Percentiles rank a stretch among this genome's conserved stretches.
phyloP scores from a whole-genome alignment of 1,140 invertebrate genomes.

The Camponotus floridanus region DNA sequence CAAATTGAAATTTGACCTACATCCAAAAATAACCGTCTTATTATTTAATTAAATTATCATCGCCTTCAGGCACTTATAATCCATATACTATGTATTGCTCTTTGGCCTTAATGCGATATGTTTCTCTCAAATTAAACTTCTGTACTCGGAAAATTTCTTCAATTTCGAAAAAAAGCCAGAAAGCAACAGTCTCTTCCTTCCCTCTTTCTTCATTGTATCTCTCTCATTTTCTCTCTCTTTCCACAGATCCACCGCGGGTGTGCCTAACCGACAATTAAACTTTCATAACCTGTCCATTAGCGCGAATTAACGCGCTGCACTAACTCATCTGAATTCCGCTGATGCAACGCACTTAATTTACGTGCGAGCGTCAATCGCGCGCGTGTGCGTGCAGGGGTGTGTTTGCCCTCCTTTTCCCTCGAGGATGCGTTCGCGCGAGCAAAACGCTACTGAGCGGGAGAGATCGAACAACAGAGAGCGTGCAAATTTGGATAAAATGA shows the following conservation, averaged over 20 bases:
- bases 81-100: background rate
- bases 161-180: background rate
- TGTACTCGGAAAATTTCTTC: background rate
- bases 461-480: slow-evolving; percentile 62
- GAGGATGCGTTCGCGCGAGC: slow-evolving; percentile 64
- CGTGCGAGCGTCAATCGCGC: slow-evolving; percentile 48
- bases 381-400: slow-evolving; percentile 25
- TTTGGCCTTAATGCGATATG: background rate
- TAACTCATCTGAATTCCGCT: slow-evolving; percentile 74
- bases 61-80: slow-evolving; percentile 6
- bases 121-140: background rate
- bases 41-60: background rate
- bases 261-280: slow-evolving; percentile 76
- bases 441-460: slow-evolving; percentile 57
- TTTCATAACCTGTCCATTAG: slow-evolving; percentile 78
- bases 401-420: slow-evolving; percentile 69
- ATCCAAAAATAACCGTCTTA: background rate
- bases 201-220: background rate
- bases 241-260: slow-evolving; percentile 31
- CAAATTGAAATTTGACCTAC: no score
- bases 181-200: slow-evolving; percentile 52
- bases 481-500: slow-evolving; percentile 33
- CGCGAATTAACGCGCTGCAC: slow-evolving; percentile 74
- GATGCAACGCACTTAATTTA: slow-evolving; percentile 79
- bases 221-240: background rate